Conservation (phyloP, 1,140 invertebrate species). For the Drosophila simulans region DNA sequence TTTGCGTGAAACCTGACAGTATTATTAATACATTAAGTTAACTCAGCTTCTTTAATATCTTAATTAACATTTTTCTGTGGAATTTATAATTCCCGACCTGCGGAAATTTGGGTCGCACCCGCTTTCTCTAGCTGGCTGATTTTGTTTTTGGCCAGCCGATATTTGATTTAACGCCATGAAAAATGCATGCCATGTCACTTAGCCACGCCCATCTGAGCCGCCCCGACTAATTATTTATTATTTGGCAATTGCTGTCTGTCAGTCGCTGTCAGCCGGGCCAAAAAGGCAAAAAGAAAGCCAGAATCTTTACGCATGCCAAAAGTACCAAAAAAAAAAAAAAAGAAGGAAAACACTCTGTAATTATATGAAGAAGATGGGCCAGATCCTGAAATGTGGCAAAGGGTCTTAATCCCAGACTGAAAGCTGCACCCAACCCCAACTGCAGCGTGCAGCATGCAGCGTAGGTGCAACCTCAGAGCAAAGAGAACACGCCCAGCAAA, state of each 20-base stretch:
- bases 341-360: slow-evolving; percentile 55
- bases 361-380: slow-evolving; percentile 62
- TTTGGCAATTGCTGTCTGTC: slow-evolving; percentile 83
- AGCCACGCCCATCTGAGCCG: slow-evolving; percentile 58
- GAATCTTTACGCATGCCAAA: slow-evolving; percentile 79
- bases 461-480: slow-evolving; percentile 81
- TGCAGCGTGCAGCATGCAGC: slow-evolving; percentile 46
- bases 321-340: slow-evolving; percentile 25
- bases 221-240: slow-evolving; percentile 80
- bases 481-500: slow-evolving; percentile 74
- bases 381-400: slow-evolving; percentile 46
- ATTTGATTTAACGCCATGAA: slow-evolving; percentile 76
- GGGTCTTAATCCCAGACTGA: slow-evolving; percentile 69
- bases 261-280: slow-evolving; percentile 68
- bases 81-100: slow-evolving; percentile 26
- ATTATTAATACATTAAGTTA: background rate
- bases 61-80: slow-evolving; percentile 31
- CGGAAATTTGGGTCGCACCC: slow-evolving; percentile 56
- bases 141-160: slow-evolving; percentile 44
- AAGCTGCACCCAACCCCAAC: slow-evolving; percentile 31
- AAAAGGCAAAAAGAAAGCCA: slow-evolving; percentile 53
- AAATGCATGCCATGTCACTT: slow-evolving; percentile 71
- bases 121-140: slow-evolving; percentile 61
- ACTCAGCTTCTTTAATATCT: slow-evolving; percentile 26
- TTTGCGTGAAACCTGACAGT: background rate